Evolutionary conservation across 1,140 invertebrate species (phyloP).

Genomic region (Diabrotica undecimpunctata): DNA sequence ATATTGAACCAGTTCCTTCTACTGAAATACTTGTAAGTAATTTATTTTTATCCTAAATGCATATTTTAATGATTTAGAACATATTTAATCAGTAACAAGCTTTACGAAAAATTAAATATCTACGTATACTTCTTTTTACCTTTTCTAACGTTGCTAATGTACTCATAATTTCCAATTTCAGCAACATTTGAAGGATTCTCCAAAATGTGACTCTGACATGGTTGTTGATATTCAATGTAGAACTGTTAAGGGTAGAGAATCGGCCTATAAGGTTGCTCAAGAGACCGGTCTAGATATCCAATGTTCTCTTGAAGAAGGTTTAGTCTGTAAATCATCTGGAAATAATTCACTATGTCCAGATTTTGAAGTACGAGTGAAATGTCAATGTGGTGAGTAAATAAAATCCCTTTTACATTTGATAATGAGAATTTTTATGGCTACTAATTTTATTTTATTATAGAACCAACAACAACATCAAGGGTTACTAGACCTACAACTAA

Average conservation of each 20-base stretch:
- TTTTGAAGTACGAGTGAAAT: constrained; percentile 72
- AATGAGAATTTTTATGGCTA: too few species aligned
- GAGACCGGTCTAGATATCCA: neutral
- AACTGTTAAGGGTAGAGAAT: constrained; percentile 49
- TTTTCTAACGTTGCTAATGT: too few species aligned
- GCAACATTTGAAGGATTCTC: constrained; percentile 46
- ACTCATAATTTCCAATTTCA: neutral
- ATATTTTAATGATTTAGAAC: too few species aligned
- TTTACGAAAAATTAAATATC: too few species aligned
- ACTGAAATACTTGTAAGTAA: constrained; percentile 51
- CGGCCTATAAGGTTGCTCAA: constrained; percentile 55
- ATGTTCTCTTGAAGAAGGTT: constrained; percentile 46
- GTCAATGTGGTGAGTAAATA: constrained; percentile 54
- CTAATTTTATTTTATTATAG: too few species aligned
- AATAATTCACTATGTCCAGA: constrained; percentile 55
- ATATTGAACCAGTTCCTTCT: constrained; percentile 61
- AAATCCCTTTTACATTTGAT: too few species aligned
- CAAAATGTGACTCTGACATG: constrained; percentile 55
- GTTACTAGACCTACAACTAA: too few species aligned
- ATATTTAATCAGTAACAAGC: too few species aligned
- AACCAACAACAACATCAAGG: too few species aligned
- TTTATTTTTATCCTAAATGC: neutral
- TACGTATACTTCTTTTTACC: too few species aligned
- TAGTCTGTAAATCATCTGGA: constrained; percentile 57
- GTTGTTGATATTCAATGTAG: constrained; percentile 75